Conservation (phyloP, 2,888 invertebrate species). For the Dryomyza anilis region DNA sequence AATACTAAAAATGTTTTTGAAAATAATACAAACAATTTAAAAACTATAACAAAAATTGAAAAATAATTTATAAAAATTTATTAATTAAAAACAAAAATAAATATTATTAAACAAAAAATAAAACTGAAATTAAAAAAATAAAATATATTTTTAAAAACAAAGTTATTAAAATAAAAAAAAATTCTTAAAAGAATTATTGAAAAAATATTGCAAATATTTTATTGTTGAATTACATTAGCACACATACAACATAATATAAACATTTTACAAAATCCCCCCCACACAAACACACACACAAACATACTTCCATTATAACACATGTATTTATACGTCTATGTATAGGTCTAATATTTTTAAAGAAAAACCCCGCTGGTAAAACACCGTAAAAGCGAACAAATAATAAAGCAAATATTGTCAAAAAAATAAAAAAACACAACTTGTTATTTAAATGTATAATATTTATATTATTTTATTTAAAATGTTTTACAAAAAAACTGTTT, state of each 20-base stretch:
- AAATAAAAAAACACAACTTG: no score
- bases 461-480: neutral
- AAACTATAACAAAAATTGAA: neutral
- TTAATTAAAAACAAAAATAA: slow-evolving; percentile 14
- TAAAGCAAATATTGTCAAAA: no score
- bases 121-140: neutral
- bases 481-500: neutral
- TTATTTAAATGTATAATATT: no score
- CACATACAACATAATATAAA: slow-evolving; percentile 1
- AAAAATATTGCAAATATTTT: slow-evolving; percentile 6
- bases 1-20: neutral
- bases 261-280: neutral
- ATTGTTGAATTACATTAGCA: slow-evolving; percentile 1
- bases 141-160: no score
- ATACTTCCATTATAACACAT: no score
- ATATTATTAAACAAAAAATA: neutral
- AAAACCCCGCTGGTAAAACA: no score
- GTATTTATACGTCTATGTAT: no score
- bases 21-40: neutral
- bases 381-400: no score
- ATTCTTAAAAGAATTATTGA: neutral
- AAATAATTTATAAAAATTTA: slow-evolving; percentile 35
- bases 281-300: neutral
- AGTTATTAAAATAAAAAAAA: neutral
- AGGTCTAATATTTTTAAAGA: neutral